These are phyloP conservation scores for Paralvinella palmiformis DNA, from an alignment of 1,140 invertebrate genomes.

Conservation along the genomic window DNA sequence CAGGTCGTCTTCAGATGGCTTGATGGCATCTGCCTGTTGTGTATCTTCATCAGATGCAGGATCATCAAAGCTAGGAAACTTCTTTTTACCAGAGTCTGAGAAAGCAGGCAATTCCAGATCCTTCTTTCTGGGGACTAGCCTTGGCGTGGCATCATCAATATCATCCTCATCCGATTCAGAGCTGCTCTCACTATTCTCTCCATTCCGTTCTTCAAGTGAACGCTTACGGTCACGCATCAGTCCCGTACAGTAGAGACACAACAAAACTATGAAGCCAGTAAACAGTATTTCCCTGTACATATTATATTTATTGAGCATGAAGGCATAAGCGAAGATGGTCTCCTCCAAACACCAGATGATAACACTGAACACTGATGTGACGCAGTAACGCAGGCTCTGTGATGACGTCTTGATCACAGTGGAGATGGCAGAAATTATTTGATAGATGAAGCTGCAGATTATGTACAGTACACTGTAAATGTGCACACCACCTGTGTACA, in stretches of 20 bases:
- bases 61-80: neutral
- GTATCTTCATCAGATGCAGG: neutral
- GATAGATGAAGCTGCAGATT: conserved; percentile 10
- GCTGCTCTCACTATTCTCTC: neutral
- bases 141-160: neutral
- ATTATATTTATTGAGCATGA: conserved; percentile 18
- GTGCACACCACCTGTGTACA: conserved; percentile 3
- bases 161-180: conserved; percentile 3
- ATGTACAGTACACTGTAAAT: conserved; percentile 12
- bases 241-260: conserved; percentile 16
- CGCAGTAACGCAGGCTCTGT: neutral
- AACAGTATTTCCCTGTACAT: conserved; percentile 17
- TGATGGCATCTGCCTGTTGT: neutral
- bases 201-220: neutral
- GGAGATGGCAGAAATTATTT: neutral
- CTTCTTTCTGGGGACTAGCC: neutral
- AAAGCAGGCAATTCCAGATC: neutral
- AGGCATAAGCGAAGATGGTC: conserved; percentile 12
- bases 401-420: neutral
- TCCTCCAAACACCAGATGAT: conserved; percentile 14
- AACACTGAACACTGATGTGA: conserved; percentile 5
- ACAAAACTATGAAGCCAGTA: conserved; percentile 1
- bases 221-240: conserved; percentile 4
- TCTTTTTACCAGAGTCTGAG: neutral
- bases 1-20: neutral